A percentile compares a stretch with the other conserved stretches of the same genome.
Conservation (phyloP, 2,113 vertebrate genomes). For the Syngnathus floridae region DNA sequence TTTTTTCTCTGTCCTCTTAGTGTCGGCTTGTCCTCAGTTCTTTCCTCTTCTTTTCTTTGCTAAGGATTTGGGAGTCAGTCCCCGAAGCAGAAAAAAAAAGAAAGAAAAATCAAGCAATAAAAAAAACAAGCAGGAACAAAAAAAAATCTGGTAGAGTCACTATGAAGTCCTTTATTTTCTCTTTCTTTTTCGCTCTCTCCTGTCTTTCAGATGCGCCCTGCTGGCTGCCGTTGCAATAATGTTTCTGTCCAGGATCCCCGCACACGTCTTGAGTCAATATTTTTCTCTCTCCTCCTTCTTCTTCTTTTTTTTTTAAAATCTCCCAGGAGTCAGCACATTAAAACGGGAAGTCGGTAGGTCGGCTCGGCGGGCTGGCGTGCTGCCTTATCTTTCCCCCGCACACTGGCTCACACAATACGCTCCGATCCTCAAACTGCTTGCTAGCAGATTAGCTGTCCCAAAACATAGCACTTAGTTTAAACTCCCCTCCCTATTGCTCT, state of each 20-base stretch:
- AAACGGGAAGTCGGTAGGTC: constrained; percentile 74
- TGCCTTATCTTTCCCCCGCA: constrained; percentile 85
- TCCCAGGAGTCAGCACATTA: constrained; percentile 98
- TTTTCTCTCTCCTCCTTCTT: constrained; percentile 51
- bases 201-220: constrained; percentile 63
- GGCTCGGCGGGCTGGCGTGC: constrained; percentile 62
- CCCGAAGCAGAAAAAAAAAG: constrained; percentile 50
- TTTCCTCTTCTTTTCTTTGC: constrained; percentile 50
- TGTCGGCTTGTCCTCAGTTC: constrained; percentile 60
- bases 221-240: constrained; percentile 58
- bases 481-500: constrained; percentile 75
- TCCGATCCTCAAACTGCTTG: constrained; percentile 95
- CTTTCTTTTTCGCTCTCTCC: constrained; percentile 41
- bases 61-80: constrained; percentile 60
- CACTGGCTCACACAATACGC: constrained; percentile 84
- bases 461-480: constrained; percentile 99
- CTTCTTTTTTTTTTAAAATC: constrained; percentile 69
- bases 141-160: constrained; percentile 28
- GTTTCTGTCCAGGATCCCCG: constrained; percentile 73
- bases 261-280: constrained; percentile 89
- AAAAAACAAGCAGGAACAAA: constrained; percentile 48
- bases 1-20: constrained; percentile 51
- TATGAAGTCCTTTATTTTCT: constrained; percentile 35
- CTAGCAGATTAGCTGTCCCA: constrained; percentile 98
- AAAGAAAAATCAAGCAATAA: constrained; percentile 48